A percentile compares a stretch with the other conserved stretches of the same genome.
Conservation (phyloP, 2,797 vertebrate species). For the Cetoscarus ocellatus region DNA sequence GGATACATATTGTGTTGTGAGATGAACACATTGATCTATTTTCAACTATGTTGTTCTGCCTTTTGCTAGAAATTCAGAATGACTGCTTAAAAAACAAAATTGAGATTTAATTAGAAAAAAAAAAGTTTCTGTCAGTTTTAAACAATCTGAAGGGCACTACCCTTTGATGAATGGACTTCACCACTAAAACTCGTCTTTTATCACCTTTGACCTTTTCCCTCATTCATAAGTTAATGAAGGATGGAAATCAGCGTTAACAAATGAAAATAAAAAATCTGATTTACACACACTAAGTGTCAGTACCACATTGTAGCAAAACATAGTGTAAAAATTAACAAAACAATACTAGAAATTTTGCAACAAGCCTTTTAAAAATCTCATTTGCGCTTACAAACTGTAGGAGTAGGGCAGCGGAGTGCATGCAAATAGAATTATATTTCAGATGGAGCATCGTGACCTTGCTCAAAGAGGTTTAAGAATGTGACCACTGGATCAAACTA, state of each 20-base stretch:
- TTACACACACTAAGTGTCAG: not conserved
- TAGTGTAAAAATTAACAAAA: not conserved
- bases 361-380: not conserved
- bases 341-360: not conserved
- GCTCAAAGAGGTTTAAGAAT: conserved; percentile 48
- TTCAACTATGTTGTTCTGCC: too few relatives aligned
- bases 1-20: too few relatives aligned
- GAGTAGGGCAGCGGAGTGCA: conserved; percentile 31
- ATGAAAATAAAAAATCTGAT: not conserved
- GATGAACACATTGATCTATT: too few relatives aligned
- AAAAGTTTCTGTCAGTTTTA: too few relatives aligned
- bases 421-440: conserved; percentile 49
- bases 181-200: too few relatives aligned
- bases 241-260: not conserved
- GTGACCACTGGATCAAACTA: conserved; percentile 61
- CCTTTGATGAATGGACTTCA: too few relatives aligned
- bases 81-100: too few relatives aligned
- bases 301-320: not conserved
- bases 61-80: too few relatives aligned
- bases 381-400: conserved; percentile 40
- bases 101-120: too few relatives aligned
- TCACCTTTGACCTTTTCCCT: too few relatives aligned
- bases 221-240: not conserved
- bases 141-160: too few relatives aligned
- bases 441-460: conserved; percentile 56